Evolutionary conservation across 1,140 invertebrate species (phyloP).

Genomic region (Capitella teleta): DNA sequence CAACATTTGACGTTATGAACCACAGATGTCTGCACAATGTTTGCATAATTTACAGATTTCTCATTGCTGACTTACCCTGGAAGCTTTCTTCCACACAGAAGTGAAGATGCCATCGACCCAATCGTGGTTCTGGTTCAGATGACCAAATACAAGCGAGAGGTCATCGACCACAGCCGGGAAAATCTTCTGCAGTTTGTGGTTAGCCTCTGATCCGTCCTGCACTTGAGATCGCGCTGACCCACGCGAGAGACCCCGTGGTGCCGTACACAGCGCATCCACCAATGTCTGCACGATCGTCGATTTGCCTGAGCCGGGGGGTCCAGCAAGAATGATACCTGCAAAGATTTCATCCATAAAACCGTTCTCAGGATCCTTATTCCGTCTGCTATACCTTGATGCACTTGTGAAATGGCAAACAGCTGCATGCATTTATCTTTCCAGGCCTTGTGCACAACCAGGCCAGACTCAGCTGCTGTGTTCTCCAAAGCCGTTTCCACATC

Average conservation of each 20-base stretch:
- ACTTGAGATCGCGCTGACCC: conserved; percentile 19
- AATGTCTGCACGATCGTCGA: conserved; percentile 34
- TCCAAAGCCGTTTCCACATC: conserved; percentile 28
- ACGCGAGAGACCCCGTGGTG: conserved; percentile 19
- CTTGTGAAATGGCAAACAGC: conserved; percentile 28
- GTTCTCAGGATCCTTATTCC: no score
- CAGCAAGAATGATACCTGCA: conserved; percentile 37
- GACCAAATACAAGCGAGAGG: conserved; percentile 34
- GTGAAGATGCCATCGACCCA: conserved; percentile 41
- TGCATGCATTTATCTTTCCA: conserved; percentile 38
- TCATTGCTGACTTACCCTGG: conserved; percentile 37
- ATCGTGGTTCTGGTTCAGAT: conserved; percentile 31
- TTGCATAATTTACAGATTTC: no score
- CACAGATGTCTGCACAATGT: no score
- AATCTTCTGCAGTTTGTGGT: conserved; percentile 35
- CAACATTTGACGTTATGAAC: no score
- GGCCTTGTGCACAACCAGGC: conserved; percentile 31
- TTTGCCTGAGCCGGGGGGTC: conserved; percentile 40
- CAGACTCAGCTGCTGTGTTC: conserved; percentile 25
- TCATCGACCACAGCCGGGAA: conserved; percentile 39
- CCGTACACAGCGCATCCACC: conserved; percentile 30
- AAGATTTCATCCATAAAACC: no score
- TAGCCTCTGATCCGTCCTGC: conserved; percentile 20
- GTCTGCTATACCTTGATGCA: conserved; percentile 35
- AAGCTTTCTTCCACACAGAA: conserved; percentile 34